These are phyloP conservation scores for Catostomus latipinnis DNA, from an alignment of 2,797 vertebrate genomes.

Conservation along the genomic window DNA sequence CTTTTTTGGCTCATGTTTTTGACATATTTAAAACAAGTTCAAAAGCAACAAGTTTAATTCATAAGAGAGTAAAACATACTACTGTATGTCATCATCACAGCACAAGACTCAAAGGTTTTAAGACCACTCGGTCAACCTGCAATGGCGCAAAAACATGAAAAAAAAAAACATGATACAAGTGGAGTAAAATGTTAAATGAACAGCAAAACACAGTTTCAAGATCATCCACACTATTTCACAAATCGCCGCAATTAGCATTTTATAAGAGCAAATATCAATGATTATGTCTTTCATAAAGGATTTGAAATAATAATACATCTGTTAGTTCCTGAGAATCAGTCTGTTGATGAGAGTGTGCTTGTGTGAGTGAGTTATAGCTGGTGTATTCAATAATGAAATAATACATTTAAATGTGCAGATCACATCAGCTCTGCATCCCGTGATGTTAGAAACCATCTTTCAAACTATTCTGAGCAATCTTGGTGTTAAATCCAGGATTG, in stretches of 20 bases:
- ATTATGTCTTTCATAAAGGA: constrained; percentile 56
- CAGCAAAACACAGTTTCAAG: constrained; percentile 38
- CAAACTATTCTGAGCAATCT: not conserved
- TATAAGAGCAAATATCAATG: constrained; percentile 67
- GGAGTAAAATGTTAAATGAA: constrained; percentile 15
- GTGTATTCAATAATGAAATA: constrained; percentile 50
- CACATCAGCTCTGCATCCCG: constrained; percentile 17
- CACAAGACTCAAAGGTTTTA: constrained; percentile 78
- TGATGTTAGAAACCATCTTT: not conserved
- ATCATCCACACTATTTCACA: constrained; percentile 69
- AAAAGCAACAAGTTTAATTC: constrained; percentile 88
- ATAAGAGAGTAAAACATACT: constrained; percentile 82
- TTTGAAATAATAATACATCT: constrained; percentile 60
- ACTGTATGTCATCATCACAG: constrained; percentile 82
- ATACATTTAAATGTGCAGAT: constrained; percentile 39
- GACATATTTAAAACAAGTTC: constrained; percentile 80
- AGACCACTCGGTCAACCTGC: constrained; percentile 65
- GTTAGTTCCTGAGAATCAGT: constrained; percentile 64
- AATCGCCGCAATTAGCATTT: constrained; percentile 64
- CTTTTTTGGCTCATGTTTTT: constrained; percentile 67
- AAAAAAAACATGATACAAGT: constrained; percentile 45
- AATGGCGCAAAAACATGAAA: constrained; percentile 59
- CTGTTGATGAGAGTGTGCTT: constrained; percentile 63
- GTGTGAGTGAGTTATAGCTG: constrained; percentile 72
- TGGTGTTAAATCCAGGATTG: not conserved